Percentiles rank a stretch among this genome's conserved stretches.
Conservation (phyloP, 2,797 vertebrate genomes). For the Pangasius macronema region DNA sequence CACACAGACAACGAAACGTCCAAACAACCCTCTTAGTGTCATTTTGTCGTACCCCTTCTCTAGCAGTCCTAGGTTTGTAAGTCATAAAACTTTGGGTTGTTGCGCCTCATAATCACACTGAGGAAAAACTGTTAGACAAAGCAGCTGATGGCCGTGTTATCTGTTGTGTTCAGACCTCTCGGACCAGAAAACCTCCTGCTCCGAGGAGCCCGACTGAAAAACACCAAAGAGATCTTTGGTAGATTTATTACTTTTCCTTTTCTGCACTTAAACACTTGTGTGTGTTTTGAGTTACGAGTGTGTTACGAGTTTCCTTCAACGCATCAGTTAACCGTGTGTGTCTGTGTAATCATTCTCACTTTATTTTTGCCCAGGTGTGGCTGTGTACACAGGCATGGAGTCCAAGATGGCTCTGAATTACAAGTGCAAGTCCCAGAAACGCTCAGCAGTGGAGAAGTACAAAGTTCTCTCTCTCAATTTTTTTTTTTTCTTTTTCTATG, state of each 20-base stretch:
- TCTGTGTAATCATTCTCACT: neutral
- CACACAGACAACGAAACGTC: no score
- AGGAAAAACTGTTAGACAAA: no score
- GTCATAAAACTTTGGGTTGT: neutral
- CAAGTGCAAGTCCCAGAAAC: conserved; percentile 99
- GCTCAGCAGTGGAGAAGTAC: conserved; percentile 98
- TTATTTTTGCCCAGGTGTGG: conserved; percentile 81
- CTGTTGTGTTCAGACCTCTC: conserved; percentile 79
- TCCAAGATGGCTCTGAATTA: conserved; percentile 99
- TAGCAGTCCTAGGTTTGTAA: conserved; percentile 47
- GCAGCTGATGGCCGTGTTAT: neutral
- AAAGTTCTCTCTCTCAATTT: conserved; percentile 45
- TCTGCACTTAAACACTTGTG: neutral
- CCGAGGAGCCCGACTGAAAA: conserved; percentile 96
- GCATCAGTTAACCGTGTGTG: neutral
- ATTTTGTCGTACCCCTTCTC: no score
- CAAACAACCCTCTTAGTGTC: no score
- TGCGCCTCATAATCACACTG: neutral
- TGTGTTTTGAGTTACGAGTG: neutral
- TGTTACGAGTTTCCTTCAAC: neutral
- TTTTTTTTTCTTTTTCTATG: neutral
- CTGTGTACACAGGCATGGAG: conserved; percentile 98
- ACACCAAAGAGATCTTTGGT: conserved; percentile 99
- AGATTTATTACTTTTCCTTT: conserved; percentile 60
- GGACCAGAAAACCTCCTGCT: conserved; percentile 96